These are phyloP conservation scores for Parus major DNA, from an alignment of 2,113 vertebrate genomes.

Conservation along the genomic window DNA sequence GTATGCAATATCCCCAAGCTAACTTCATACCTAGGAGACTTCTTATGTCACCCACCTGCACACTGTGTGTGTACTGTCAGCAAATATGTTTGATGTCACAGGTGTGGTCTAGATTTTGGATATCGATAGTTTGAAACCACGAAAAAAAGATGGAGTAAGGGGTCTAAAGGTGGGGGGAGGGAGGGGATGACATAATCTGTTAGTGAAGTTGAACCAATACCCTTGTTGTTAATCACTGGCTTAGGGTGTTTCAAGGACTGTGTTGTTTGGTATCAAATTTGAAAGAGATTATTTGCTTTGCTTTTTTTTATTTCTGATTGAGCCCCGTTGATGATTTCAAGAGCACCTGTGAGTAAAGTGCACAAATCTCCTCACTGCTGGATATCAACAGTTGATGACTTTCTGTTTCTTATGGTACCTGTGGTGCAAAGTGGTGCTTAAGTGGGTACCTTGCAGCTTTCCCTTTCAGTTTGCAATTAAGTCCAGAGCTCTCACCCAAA, in stretches of 20 bases:
- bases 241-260: not conserved
- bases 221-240: not conserved
- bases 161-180: not conserved
- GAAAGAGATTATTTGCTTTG: not conserved
- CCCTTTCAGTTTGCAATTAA: slow-evolving; percentile 13
- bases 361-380: not conserved
- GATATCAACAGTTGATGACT: not conserved
- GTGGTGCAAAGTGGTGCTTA: not conserved
- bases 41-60: not conserved
- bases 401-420: not conserved
- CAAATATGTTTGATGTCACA: not conserved
- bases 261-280: not conserved
- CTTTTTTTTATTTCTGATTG: not conserved
- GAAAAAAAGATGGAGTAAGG: not conserved
- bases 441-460: not conserved
- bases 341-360: not conserved
- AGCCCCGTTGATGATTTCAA: not conserved
- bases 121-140: not conserved
- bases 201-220: not conserved
- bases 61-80: not conserved
- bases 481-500: not conserved
- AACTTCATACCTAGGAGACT: not conserved
- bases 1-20: not conserved
- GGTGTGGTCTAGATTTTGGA: not conserved
- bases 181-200: not conserved